Evolutionary conservation across 2,797 vertebrate genomes (phyloP).

Genomic region (Botia kubotai): DNA sequence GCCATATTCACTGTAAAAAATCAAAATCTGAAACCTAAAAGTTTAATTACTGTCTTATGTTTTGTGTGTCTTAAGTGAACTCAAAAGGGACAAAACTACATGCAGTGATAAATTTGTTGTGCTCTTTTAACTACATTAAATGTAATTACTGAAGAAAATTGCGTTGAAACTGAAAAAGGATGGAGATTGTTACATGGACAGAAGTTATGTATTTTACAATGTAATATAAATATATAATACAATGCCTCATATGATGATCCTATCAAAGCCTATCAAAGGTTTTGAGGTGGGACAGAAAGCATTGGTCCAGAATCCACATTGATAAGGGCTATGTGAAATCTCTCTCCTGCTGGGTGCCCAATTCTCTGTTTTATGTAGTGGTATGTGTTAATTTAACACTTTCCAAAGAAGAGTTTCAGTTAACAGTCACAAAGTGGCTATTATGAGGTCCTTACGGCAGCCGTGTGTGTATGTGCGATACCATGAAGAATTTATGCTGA

Average conservation of each 20-base stretch:
- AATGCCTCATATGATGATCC: background rate
- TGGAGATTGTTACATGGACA: background rate
- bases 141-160: background rate
- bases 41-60: too few relatives aligned
- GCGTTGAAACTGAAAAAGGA: background rate
- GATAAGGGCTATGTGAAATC: background rate
- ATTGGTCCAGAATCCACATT: background rate
- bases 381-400: background rate
- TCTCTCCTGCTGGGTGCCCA: background rate
- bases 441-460: conserved; percentile 32
- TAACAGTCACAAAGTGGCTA: conserved; percentile 17
- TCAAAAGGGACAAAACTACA: background rate
- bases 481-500: conserved; percentile 55
- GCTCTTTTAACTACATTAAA: background rate
- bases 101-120: background rate
- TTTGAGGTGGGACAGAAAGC: background rate
- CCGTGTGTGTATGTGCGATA: conserved; percentile 56
- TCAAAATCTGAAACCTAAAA: too few relatives aligned
- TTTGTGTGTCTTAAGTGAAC: background rate
- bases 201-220: background rate
- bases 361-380: background rate
- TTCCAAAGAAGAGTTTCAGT: conserved; percentile 16
- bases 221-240: background rate
- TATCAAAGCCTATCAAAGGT: background rate
- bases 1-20: too few relatives aligned